phyloP scores from a whole-genome alignment of 2,113 vertebrate genomes.

The Rhinoptilus africanus region DNA sequence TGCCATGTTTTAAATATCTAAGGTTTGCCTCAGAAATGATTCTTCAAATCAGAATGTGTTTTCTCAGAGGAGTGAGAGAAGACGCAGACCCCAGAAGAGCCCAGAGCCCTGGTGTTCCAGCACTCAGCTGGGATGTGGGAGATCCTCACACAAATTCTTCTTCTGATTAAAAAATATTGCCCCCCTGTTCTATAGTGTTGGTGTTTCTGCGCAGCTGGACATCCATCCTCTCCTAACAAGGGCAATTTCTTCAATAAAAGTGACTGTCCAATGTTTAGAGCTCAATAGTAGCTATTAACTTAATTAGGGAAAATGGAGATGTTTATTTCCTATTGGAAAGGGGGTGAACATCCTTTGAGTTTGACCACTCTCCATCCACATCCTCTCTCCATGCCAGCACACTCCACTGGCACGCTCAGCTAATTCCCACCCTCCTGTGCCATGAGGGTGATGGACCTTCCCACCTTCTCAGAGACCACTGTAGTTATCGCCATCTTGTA shows the following conservation, averaged over 20 bases:
- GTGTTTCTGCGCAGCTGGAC: not conserved
- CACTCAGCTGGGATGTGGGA: not conserved
- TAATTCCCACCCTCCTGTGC: not conserved
- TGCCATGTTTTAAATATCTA: not conserved
- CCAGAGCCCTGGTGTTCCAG: not conserved
- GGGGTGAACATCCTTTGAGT: not conserved
- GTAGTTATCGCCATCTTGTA: rapidly evolving
- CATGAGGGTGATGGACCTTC: not conserved
- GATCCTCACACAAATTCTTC: too few species aligned
- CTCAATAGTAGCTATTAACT: not conserved
- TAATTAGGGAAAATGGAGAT: not conserved
- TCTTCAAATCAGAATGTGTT: not conserved
- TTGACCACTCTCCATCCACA: rapidly evolving
- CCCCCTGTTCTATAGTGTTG: not conserved
- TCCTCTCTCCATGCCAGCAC: not conserved
- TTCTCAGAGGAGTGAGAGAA: not conserved
- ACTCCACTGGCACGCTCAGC: too few species aligned
- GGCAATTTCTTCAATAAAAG: not conserved
- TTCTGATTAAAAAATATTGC: not conserved
- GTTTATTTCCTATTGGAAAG: not conserved
- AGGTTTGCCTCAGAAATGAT: not conserved
- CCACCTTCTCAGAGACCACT: not conserved
- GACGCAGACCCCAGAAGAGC: not conserved
- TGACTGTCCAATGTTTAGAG: not conserved
- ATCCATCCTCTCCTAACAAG: too few species aligned